Evolutionary conservation across 2,888 invertebrate genomes (phyloP).

Genomic region (Synanthedon formicaeformis): DNA sequence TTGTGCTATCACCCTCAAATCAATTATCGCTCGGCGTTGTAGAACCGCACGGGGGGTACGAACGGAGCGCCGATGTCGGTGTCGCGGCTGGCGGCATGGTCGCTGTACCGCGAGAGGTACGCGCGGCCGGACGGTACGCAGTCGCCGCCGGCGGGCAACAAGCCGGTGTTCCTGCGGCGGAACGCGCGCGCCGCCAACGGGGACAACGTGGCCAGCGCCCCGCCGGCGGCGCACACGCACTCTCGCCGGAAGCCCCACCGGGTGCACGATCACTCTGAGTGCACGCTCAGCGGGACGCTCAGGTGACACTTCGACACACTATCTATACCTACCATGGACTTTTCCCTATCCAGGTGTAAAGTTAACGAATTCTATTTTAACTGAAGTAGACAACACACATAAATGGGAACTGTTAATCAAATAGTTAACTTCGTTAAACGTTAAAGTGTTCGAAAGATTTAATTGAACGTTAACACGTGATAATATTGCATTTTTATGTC

Average conservation of each 20-base stretch:
- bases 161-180: conserved; percentile 66
- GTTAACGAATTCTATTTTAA: too few relatives aligned
- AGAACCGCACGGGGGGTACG: not conserved
- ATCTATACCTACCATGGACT: too few relatives aligned
- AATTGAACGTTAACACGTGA: too few relatives aligned
- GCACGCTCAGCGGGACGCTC: conserved; percentile 17
- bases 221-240: conserved; percentile 7
- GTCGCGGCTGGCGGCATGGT: conserved; percentile 36
- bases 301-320: not conserved
- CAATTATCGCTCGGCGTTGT: too few relatives aligned
- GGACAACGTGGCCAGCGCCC: conserved; percentile 5
- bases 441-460: too few relatives aligned
- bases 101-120: conserved; percentile 43
- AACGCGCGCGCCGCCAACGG: conserved; percentile 26
- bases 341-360: too few relatives aligned
- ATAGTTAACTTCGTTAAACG: too few relatives aligned
- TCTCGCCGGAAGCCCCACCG: conserved; percentile 35
- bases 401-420: too few relatives aligned
- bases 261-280: conserved; percentile 31
- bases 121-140: conserved; percentile 16
- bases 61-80: conserved; percentile 24
- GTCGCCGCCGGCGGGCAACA: conserved; percentile 17
- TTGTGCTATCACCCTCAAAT: too few relatives aligned
- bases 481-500: too few relatives aligned
- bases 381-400: too few relatives aligned